Evolutionary conservation across 2,113 vertebrate genomes (phyloP), one percentile per base, ranked within the genome.

Genomic region (Anthoscopus minutus): DNA sequence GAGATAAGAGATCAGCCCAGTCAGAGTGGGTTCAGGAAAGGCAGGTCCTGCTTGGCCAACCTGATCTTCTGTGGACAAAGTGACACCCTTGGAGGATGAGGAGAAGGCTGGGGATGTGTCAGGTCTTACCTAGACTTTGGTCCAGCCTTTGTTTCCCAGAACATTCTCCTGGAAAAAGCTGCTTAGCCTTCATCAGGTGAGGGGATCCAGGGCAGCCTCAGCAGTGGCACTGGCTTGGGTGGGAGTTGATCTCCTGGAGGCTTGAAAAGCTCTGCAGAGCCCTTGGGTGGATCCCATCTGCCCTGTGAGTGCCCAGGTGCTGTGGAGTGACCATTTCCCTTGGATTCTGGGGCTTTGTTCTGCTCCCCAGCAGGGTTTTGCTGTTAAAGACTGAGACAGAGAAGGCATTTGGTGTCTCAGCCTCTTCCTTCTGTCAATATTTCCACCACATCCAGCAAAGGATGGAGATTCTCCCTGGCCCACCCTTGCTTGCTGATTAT

Each of bases 261-360:
- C 14, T 38, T 25, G 64, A 2, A n/a, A 17, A 10, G 64, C n/a
- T 58, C 35, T 69, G 53, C 64, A 58, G 79, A 48, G 79, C 53
- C n/a, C 30, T 69, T 22, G 64, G 35, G 23, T 48, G 53, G n/a
- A 7, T 81, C 64, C 51, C 28, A 3, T 10, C 16, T 31, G 40
- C 24, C 6, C 33, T 0, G 1, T 13, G 78, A 21, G n/a, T 47
- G 51, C 33, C 33, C 40, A 13, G 9, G 10, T 10, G 42, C 11
- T 33, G 28, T 33, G 51, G 17, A 23, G 2, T 58, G 53, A 69
- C 8, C 30, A 10, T 35, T 73, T 27, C 37, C 12, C 13, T 53
- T 45, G 73, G 58, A 69, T 56, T 61, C 8, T 44, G 42, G 14
- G 35, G 4, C 10, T 79, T 73, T 4, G 1, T 67, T 22, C 40